Conservation (phyloP, 2,113 vertebrate species). For the Xyliphius kryptos region DNA sequence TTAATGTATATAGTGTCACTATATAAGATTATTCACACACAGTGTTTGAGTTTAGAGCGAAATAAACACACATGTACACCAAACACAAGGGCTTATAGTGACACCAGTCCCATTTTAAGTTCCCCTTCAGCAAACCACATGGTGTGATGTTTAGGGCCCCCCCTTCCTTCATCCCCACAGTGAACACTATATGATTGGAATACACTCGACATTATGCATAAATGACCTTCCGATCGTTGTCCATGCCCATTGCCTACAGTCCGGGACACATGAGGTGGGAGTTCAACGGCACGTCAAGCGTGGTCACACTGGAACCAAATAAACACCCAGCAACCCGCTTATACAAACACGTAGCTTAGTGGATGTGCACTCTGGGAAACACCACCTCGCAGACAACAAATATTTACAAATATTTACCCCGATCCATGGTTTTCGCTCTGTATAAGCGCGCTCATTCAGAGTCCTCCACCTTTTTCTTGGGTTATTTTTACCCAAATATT, state of each 20-base stretch:
- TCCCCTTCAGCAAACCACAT: too few relatives aligned
- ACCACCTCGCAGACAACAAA: slow-evolving; percentile 45
- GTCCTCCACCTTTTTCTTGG: slow-evolving; percentile 11
- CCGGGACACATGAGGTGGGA: slow-evolving; percentile 48
- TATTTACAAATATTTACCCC: slow-evolving; percentile 43
- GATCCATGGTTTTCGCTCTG: slow-evolving; percentile 12
- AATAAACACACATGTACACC: too few relatives aligned
- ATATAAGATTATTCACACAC: too few relatives aligned
- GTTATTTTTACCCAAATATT: slow-evolving; percentile 1
- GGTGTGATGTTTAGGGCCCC: too few relatives aligned
- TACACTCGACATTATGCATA: not conserved
- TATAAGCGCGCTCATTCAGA: slow-evolving; percentile 1
- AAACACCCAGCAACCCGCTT: slow-evolving; percentile 44
- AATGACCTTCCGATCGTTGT: too few relatives aligned
- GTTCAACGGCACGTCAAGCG: slow-evolving; percentile 51
- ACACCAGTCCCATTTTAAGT: too few relatives aligned
- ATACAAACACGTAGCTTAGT: slow-evolving; percentile 45
- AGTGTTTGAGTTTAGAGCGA: too few relatives aligned
- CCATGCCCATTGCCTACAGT: not conserved
- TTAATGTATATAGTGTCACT: too few relatives aligned
- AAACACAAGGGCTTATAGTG: too few relatives aligned
- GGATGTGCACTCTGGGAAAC: slow-evolving; percentile 40
- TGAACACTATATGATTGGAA: too few relatives aligned
- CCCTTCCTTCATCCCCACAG: too few relatives aligned
- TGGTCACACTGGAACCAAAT: slow-evolving; percentile 44